Evolutionary conservation across 2,797 vertebrate genomes (phyloP), one percentile per base, ranked within the genome.

Genomic region (Rachycentron canadum): DNA sequence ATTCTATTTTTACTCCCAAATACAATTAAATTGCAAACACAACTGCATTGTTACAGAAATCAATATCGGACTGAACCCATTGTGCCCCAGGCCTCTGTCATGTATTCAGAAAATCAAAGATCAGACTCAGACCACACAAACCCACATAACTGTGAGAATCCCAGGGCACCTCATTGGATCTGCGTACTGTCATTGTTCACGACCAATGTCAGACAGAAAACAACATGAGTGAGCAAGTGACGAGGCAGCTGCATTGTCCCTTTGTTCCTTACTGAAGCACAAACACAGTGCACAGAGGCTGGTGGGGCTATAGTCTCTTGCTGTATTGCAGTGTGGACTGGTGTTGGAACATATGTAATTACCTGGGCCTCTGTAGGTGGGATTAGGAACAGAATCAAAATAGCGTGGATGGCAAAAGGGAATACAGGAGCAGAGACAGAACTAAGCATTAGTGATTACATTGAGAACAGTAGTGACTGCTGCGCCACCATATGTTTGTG

Each of bases 301-400:
- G 72, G 50, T 32, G 68, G 63, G 69, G 70, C 71, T 36, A 72
- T 73, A 58, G 52, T 67, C 76, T 86, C 28, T 43, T 43, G 74
- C 69, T 83, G 40, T 82, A 87, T 88, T 87, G 68, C 84, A 59
- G 75, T 56, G 68, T 75, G 77, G 80, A 86, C 80, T 52, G 32
- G 69, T 85, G 74, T 85, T 85, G 88, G 88, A 90, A 94, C 79
- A 88, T 78, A 78, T 82, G 91, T 89, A 92, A 94, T 94, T 93
- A 91, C 87, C 84, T 83, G 72, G 57, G 72, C 63, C 76, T 84
- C 82, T 74, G 77, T 87, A 77, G 70, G 71, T 88, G 86, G 84
- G 69, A 85, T 94, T 82, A 89, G 82, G 61, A 77, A 64, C 53
- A 36, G 60, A 88, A 87, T 91, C 90, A 89, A 90, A 92, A 94